Conservation (phyloP, 2,888 invertebrate species). For the Cheilosia pagana region DNA sequence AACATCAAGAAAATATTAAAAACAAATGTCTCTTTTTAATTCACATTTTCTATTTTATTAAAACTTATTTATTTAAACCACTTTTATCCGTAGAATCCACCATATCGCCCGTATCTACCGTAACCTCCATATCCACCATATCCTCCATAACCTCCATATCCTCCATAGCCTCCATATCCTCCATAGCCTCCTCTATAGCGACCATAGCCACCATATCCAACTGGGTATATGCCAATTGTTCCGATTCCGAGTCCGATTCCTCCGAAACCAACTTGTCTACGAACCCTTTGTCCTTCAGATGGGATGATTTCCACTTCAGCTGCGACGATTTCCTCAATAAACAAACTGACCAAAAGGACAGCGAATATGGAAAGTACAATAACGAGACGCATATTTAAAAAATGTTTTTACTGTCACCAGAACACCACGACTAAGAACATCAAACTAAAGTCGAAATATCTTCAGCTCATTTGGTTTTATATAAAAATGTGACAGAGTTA, state of each 20-base stretch:
- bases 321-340: constrained; percentile 5
- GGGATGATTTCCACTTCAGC: constrained; percentile 5
- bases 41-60: constrained; percentile 1
- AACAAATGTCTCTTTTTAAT: not conserved
- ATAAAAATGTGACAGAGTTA: not conserved
- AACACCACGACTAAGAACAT: not conserved
- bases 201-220: constrained; percentile 8
- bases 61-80: not conserved
- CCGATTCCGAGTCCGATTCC: constrained; percentile 40
- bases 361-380: constrained; percentile 38
- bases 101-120: constrained; percentile 1
- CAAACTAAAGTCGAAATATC: not conserved
- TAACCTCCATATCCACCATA: constrained; percentile 34
- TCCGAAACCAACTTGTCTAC: constrained; percentile 52
- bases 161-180: constrained; percentile 8
- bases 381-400: constrained; percentile 33
- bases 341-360: constrained; percentile 10
- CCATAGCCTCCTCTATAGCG: constrained; percentile 29
- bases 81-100: not conserved
- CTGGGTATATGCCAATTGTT: constrained; percentile 15
- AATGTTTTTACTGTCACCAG: not conserved
- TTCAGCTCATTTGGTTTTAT: constrained; percentile 8
- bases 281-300: constrained; percentile 29
- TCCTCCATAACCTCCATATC: constrained; percentile 43
- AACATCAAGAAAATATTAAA: too few relatives aligned